Conservation (phyloP, 2,888 invertebrate species). For the Eledona agricola region DNA sequence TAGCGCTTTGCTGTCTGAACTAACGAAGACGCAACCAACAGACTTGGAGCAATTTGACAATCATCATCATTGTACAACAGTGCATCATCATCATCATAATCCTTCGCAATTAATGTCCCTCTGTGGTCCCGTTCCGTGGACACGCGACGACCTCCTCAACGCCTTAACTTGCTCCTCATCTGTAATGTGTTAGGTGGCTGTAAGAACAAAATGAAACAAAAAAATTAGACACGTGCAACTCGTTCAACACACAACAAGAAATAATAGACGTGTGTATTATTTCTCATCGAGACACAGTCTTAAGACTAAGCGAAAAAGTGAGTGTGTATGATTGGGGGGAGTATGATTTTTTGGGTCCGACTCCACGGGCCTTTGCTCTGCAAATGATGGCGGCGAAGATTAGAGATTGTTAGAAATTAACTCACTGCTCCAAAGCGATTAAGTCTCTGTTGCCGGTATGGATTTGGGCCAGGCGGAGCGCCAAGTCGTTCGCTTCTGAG, state of each 20-base stretch:
- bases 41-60: slow-evolving; percentile 29
- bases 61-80: slow-evolving; percentile 2
- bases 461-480: slow-evolving; percentile 86
- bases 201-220: slow-evolving; percentile 59
- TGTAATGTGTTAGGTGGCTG: slow-evolving; percentile 49
- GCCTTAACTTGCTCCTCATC: no score
- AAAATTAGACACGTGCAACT: slow-evolving; percentile 48
- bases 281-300: slow-evolving; percentile 28
- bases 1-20: slow-evolving; percentile 2
- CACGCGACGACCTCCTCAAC: no score
- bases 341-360: slow-evolving; percentile 24
- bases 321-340: slow-evolving; percentile 11
- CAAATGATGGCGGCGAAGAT: slow-evolving; percentile 16
- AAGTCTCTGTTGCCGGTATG: slow-evolving; percentile 91
- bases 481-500: slow-evolving; percentile 98
- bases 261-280: slow-evolving; percentile 10
- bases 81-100: no score
- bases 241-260: slow-evolving; percentile 19
- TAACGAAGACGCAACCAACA: slow-evolving; percentile 13
- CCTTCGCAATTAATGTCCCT: slow-evolving; percentile 2
- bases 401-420: slow-evolving; percentile 50
- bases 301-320: slow-evolving; percentile 5
- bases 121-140: no score
- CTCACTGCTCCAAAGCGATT: slow-evolving; percentile 97
- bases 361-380: slow-evolving; percentile 33